Evolutionary conservation across 2,113 vertebrate genomes (phyloP).

Genomic region (Lethenteron reissneri): DNA sequence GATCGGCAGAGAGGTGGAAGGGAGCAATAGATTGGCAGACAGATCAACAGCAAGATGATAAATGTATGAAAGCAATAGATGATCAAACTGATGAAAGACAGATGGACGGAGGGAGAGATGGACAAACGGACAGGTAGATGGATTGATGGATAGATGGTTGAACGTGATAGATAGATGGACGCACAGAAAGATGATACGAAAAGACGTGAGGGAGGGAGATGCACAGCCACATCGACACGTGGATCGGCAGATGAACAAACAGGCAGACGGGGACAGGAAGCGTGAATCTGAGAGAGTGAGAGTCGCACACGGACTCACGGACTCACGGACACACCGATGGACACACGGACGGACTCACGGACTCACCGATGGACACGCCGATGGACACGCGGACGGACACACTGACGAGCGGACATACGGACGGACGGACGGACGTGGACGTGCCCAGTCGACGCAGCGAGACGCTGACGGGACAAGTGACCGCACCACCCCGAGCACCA

Average conservation of each 20-base stretch:
- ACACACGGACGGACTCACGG: background rate
- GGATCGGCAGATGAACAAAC: background rate
- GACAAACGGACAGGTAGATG: background rate
- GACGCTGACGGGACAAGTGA: no score
- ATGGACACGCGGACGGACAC: background rate
- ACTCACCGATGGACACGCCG: background rate
- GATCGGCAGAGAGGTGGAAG: no score
- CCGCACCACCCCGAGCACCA: no score
- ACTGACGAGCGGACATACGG: background rate
- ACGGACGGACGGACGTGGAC: background rate
- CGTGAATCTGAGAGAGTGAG: background rate
- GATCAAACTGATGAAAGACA: background rate
- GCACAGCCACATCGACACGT: no score
- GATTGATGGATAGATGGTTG: background rate
- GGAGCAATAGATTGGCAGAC: no score
- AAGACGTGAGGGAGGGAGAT: no score
- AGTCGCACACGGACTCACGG: background rate
- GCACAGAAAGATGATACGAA: no score
- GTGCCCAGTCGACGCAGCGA: background rate
- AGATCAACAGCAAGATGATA: no score
- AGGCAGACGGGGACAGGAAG: background rate
- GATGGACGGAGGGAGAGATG: background rate
- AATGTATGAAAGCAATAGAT: no score
- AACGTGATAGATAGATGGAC: no score
- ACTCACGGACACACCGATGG: background rate